Base-by-base conservation (phyloP, 23 tunicate species). In the Phallusia fumigata region DNA sequence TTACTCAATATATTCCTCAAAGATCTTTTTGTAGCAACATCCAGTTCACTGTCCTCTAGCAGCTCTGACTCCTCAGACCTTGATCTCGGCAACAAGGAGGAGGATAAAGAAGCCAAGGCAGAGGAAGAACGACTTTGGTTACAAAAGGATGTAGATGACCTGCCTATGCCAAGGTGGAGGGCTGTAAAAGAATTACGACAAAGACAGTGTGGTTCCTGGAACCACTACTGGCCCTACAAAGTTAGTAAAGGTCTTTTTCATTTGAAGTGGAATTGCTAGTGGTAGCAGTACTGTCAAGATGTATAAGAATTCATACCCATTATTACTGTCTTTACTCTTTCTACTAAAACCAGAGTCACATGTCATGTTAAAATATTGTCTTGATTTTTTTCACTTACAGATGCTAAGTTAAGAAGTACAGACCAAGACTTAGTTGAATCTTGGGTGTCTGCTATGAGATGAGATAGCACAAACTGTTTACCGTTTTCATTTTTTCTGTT, bases 101-200 rank as follows among this genome's bases (percentile, higher is more conserved):
- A 74, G 35, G 35, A 74, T 12, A 33, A 74, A 74, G 36, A 80
- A 30, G 44, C 19, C 30, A 79, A 79, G 31, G 77, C 24, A 79
- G 75, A 31, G 45, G 88, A 89, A 47, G 84, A 84, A 18, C 53
- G 45, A 75, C 15, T 65, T 15, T 90, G 95, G 95, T 74, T 90
- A 32, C 51, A 53, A 31, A 90, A 90, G 73, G 89, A 90, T 50
- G 47, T 82, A 32, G 30, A 65, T 11, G 40, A 34, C 44, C 82
- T 90, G 30, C 82, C 83, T 22, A 22, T 52, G 0, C 86, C 83
- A 40, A 33, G 18, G 21, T 90, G 95, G 95, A 81, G 73, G 34
- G 73, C 89, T 5, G 65, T 77, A 28, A 21, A 30, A 52, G 83
- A 76, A 53, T 31, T 90, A 58, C 52, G 80, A n/a, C 65, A 81